A percentile compares a stretch with the other conserved stretches of the same genome.
These are phyloP conservation scores for Melanogrammus aeglefinus DNA, from an alignment of 2,797 vertebrate genomes.

Conservation along the genomic window DNA sequence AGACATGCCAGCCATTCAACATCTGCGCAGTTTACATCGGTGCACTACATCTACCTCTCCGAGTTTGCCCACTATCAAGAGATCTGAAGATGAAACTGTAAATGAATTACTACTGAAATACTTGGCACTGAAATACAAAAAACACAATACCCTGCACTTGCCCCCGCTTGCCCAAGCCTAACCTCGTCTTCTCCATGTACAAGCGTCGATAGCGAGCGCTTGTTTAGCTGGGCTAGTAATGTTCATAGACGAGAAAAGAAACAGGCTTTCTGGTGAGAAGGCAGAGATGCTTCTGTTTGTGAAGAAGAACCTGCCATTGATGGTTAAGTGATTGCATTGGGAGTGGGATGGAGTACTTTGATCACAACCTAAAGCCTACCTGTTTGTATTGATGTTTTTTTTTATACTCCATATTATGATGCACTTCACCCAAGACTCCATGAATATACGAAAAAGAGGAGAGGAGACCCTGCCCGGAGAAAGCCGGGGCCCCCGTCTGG, in stretches of 20 bases:
- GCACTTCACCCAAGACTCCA: too few species aligned
- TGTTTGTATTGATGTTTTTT: not conserved
- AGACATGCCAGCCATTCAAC: too few species aligned
- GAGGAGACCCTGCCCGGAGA: too few species aligned
- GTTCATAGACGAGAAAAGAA: constrained; percentile 15
- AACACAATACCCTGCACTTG: too few species aligned
- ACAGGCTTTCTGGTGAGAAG: constrained; percentile 9
- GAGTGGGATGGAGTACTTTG: not conserved
- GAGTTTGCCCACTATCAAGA: too few species aligned
- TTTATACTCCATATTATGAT: not conserved
- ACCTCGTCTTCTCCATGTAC: constrained; percentile 22
- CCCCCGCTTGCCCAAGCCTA: constrained; percentile 10
- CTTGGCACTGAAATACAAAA: constrained; percentile 8
- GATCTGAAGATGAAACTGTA: not conserved
- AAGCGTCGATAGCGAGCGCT: constrained; percentile 20
- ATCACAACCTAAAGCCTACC: constrained; percentile 5
- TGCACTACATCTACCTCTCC: not conserved
- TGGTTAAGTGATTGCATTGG: constrained; percentile 13
- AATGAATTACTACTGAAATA: too few species aligned
- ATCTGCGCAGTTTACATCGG: not conserved
- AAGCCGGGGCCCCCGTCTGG: too few species aligned
- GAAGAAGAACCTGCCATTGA: constrained; percentile 22
- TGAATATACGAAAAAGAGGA: too few species aligned
- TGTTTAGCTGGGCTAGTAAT: constrained; percentile 24
- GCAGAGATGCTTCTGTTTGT: constrained; percentile 18